A percentile compares a stretch with the other conserved stretches of the same genome.
phyloP scores from a whole-genome alignment of 1,140 invertebrate species.

The Micrasema minimum region DNA sequence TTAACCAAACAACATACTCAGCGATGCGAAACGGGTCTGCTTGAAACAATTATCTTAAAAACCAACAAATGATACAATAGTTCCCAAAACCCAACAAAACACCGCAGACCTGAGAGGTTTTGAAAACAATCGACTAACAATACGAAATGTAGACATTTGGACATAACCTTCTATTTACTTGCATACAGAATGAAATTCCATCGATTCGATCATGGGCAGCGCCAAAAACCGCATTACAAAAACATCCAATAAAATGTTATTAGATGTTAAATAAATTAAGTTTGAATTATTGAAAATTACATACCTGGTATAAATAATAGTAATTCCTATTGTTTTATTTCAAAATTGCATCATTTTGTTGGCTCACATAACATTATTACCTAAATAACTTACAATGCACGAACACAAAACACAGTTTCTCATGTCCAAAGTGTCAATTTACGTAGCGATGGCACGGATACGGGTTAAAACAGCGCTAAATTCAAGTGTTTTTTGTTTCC shows the following conservation, averaged over 20 bases:
- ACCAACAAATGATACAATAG: neutral
- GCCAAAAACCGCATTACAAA: constrained; percentile 32
- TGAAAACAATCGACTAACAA: constrained; percentile 5
- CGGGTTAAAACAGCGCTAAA: neutral
- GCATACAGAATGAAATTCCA: constrained; percentile 18
- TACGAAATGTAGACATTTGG: neutral
- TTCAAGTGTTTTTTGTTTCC: neutral
- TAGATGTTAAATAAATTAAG: neutral
- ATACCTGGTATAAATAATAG: constrained; percentile 4
- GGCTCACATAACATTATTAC: constrained; percentile 25
- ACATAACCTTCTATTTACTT: neutral
- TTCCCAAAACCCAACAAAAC: neutral
- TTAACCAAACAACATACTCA: neutral
- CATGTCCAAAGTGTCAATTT: constrained; percentile 4
- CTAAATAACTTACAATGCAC: constrained; percentile 11
- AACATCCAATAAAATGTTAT: constrained; percentile 2
- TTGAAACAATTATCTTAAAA: constrained; percentile 1
- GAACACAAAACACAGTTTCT: constrained; percentile 17
- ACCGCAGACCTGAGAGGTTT: neutral
- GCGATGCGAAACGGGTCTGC: neutral
- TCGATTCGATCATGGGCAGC: constrained; percentile 18
- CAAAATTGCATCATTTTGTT: constrained; percentile 25
- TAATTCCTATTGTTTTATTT: neutral
- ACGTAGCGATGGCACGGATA: neutral
- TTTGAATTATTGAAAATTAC: neutral